Conservation (phyloP, 2,888 invertebrate species). For the Drosophila falleni region DNA sequence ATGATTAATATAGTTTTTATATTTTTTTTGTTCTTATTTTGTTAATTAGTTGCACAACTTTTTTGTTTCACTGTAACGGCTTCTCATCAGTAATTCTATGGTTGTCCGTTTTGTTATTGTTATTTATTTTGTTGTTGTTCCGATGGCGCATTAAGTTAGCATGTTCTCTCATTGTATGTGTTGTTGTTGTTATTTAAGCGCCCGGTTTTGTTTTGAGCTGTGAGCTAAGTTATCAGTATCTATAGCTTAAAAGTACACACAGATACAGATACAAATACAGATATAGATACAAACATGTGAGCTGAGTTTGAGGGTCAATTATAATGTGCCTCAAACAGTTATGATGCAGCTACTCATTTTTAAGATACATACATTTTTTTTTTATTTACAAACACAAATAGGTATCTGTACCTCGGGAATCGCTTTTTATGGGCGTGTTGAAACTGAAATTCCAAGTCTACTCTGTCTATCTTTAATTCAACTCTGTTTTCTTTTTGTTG, state of each 20-base stretch:
- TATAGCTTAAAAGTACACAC: constrained; percentile 30
- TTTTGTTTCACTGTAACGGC: constrained; percentile 21
- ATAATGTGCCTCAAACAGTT: constrained; percentile 59
- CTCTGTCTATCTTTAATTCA: constrained; percentile 5
- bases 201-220: constrained; percentile 42
- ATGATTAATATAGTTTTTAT: neutral
- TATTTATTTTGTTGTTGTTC: constrained; percentile 12
- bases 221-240: constrained; percentile 48
- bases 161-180: constrained; percentile 28
- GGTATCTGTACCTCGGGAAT: constrained; percentile 4
- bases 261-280: constrained; percentile 8
- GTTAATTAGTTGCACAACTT: neutral
- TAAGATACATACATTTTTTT: neutral
- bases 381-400: neutral
- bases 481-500: constrained; percentile 4
- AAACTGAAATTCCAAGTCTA: constrained; percentile 36
- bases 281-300: constrained; percentile 23
- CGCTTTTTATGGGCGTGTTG: constrained; percentile 49
- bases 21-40: neutral
- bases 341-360: constrained; percentile 27
- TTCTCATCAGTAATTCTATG: constrained; percentile 41
- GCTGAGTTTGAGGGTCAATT: constrained; percentile 72
- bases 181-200: constrained; percentile 33
- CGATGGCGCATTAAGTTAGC: constrained; percentile 47
- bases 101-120: constrained; percentile 11